Conservation (phyloP, 2,113 vertebrate species). For the Gopherus flavomarginatus region DNA sequence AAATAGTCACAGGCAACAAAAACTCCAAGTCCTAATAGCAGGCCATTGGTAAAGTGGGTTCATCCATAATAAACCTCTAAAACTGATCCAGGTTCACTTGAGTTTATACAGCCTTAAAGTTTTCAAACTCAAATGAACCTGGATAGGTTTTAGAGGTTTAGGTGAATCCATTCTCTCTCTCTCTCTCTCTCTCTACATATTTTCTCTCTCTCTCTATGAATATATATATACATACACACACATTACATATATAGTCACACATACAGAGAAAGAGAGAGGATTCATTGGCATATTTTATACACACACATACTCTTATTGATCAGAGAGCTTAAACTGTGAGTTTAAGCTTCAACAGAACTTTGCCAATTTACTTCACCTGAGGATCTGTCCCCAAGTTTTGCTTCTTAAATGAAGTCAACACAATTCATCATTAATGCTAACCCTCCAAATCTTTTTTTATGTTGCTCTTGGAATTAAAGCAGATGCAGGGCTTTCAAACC, state of each 20-base stretch:
- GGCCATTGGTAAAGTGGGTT: background rate
- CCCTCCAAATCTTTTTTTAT: background rate
- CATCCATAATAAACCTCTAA: background rate
- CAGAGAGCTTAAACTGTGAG: background rate
- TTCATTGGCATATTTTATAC: too few relatives aligned
- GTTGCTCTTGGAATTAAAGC: background rate
- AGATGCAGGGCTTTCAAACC: background rate
- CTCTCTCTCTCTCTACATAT: too few relatives aligned
- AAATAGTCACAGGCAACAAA: background rate
- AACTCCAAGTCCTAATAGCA: background rate
- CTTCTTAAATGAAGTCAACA: background rate
- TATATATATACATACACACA: too few relatives aligned
- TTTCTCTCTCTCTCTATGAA: too few relatives aligned
- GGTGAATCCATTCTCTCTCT: too few relatives aligned
- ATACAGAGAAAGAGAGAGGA: too few relatives aligned
- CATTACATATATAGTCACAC: too few relatives aligned
- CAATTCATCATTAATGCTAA: background rate
- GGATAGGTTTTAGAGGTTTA: too few relatives aligned
- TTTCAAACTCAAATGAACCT: too few relatives aligned
- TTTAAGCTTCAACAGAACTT: fast-evolving
- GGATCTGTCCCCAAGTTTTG: background rate
- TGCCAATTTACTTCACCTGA: background rate
- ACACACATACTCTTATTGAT: background rate
- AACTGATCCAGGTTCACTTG: background rate
- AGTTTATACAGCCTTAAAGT: background rate